Base-by-base conservation (phyloP, 1,140 invertebrate species). In the Drosophila insularis region DNA sequence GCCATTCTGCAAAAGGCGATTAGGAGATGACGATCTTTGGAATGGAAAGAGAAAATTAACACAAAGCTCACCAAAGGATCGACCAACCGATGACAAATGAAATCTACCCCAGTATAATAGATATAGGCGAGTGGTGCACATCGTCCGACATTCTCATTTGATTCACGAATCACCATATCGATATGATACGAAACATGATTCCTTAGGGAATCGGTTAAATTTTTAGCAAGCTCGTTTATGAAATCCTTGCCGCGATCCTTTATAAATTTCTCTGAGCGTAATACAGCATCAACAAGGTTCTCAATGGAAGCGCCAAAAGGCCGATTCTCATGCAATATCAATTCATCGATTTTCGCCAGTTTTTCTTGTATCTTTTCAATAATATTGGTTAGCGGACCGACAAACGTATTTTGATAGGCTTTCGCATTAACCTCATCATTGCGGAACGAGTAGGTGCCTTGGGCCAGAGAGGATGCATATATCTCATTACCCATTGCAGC, bases 51-150 rank as follows among this genome's bases (percentile, higher is more conserved):
- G 8, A 11, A 35, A 35, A 5, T 7, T 11, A 43, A n/a, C 11
- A 4, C 40, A n/a, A 43, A 13, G 95, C 95, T 95, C 92, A 98
- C 97, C 87, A 95, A 95, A 77, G 97, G 97, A 93, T 96, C 93
- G 19, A 97, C 92, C 54, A 97, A 93, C 87, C 94, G 94, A 81
- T 95, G 94, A 91, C 97, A 98, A 23, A 95, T 92, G 14, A 95
- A 93, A 69, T 96, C 94, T 11, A 96, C 92, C 2, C 96, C 95
- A 2, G 95, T 93, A 89, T 97, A 96, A 84, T 96, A 95, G 8
- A 95, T 95, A 66, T 94, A 94, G 60, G 95, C 96, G 2, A 98
- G 91, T n/a, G 97, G 96, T 31, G 93, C 95, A 92, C 97, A 98
- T 80, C 93, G 93, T 5, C 97, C 97, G 55, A 97, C 93, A 37